Evolutionary conservation across 2,797 vertebrate species (phyloP), one percentile per base, ranked within the genome.

Genomic region (Sardinella longiceps): DNA sequence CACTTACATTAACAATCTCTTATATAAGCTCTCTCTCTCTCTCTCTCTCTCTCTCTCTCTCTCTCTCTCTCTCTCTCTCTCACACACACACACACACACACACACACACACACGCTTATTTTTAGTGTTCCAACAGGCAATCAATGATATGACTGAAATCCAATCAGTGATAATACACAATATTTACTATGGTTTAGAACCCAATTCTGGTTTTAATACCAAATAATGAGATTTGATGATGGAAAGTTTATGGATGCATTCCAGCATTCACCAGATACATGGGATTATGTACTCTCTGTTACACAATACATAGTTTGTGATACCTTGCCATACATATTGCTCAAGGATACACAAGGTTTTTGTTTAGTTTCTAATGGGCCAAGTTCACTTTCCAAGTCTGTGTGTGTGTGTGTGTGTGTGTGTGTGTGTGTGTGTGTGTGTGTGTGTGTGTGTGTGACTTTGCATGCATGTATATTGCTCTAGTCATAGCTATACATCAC

Each of bases 51-150:
- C 45, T 45, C 9, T 45, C 45, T 9, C 45, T 45, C 45, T 45
- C 45, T 45, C 45, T 45, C 45, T 45, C 46, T 48, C 46, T 48
- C 46, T 48, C 46, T 10, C 46, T 48, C 25, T 15, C 28, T 33
- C 63, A 70, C 63, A 70, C 63, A 37, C 63, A 70, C 63, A 30
- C 60, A 66, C 60, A 70, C 33, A 77, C 33, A 74, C 33, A 74
- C 33, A 74, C 30, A 74, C 56, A 58, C 14, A 74, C 66, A 20
- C 33, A 39, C 37, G 43, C 14, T 43, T 77, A 39, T 43, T 77
- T 39, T 77, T 39, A 77, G 70, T 39, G 23, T 39, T 77, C 18
- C 70, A 77, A 77, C 70, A 33, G 70, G 37, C 33, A 77, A 23
- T 77, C 7, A 39, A 43, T 43, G 10, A 74, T 74, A 77, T 23